Evolutionary conservation across 2,888 invertebrate genomes (phyloP).

Genomic region (Lampropteryx suffumata): DNA sequence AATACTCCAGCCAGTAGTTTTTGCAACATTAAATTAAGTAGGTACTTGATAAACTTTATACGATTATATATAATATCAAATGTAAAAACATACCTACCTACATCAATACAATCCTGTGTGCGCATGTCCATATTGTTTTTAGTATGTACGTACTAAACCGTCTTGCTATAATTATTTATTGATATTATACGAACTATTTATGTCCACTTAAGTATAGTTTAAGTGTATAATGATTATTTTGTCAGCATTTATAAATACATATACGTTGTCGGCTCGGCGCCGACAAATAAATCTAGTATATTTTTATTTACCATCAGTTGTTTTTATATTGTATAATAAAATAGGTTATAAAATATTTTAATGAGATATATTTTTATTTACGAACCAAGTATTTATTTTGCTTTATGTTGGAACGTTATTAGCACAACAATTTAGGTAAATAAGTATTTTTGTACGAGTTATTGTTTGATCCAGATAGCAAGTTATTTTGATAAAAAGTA

Average conservation of each 20-base stretch:
- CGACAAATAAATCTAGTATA: conserved; percentile 10
- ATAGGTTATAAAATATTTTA: background rate
- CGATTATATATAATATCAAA: no score
- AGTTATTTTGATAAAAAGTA: background rate
- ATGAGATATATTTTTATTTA: conserved; percentile 21
- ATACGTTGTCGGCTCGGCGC: conserved; percentile 11
- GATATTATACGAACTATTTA: no score
- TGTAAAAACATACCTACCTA: no score
- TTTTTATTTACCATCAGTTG: background rate
- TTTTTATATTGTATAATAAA: background rate
- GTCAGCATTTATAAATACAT: background rate
- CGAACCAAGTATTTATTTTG: no score
- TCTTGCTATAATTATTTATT: no score
- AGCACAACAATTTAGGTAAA: conserved; percentile 26
- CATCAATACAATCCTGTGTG: no score
- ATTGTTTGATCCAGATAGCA: conserved; percentile 2
- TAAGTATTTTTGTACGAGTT: conserved; percentile 18
- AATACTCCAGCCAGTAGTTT: no score
- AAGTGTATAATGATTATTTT: no score
- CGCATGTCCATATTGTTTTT: background rate
- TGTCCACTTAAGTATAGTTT: background rate
- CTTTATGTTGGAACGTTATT: conserved; percentile 12
- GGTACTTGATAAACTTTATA: no score
- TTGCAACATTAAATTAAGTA: no score
- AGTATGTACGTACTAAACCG: background rate